These are phyloP conservation scores for Netelia inedita DNA, from an alignment of 2,888 invertebrate species.

Conservation along the genomic window DNA sequence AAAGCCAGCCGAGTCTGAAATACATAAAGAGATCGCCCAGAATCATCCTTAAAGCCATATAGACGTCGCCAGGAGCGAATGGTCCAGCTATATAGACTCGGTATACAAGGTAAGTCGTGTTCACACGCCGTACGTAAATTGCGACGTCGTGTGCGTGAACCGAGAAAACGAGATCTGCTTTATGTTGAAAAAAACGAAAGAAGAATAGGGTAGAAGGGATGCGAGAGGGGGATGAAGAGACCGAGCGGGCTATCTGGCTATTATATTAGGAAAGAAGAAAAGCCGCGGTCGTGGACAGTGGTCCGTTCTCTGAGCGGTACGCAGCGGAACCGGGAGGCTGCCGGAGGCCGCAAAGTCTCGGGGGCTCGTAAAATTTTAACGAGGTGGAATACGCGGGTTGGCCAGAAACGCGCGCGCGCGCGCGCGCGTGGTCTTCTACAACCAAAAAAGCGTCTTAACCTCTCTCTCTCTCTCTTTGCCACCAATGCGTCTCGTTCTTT, in stretches of 20 bases:
- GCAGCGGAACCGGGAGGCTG: constrained; percentile 19
- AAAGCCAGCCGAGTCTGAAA: neutral
- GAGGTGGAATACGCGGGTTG: constrained; percentile 68
- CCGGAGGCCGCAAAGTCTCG: constrained; percentile 59
- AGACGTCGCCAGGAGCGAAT: constrained; percentile 32
- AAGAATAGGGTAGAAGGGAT: constrained; percentile 4
- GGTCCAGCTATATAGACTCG: constrained; percentile 23
- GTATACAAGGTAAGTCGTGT: neutral
- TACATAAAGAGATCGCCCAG: neutral
- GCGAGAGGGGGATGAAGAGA: constrained; percentile 14
- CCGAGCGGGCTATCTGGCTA: constrained; percentile 28
- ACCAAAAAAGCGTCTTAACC: constrained; percentile 32
- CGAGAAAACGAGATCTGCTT: neutral
- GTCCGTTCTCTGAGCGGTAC: constrained; percentile 13
- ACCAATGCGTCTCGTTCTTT: constrained; percentile 63
- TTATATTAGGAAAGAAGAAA: constrained; percentile 49
- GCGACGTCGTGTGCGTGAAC: neutral
- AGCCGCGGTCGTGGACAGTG: constrained; percentile 23
- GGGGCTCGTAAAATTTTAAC: constrained; percentile 73
- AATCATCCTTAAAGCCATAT: constrained; percentile 25
- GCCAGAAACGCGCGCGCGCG: constrained; percentile 5
- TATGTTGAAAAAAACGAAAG: neutral
- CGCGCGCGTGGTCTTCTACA: constrained; percentile 25
- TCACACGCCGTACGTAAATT: neutral
- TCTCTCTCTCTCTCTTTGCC: neutral